Evolutionary conservation across 1,140 invertebrate genomes (phyloP).

Genomic region (Pectinophora gossypiella): DNA sequence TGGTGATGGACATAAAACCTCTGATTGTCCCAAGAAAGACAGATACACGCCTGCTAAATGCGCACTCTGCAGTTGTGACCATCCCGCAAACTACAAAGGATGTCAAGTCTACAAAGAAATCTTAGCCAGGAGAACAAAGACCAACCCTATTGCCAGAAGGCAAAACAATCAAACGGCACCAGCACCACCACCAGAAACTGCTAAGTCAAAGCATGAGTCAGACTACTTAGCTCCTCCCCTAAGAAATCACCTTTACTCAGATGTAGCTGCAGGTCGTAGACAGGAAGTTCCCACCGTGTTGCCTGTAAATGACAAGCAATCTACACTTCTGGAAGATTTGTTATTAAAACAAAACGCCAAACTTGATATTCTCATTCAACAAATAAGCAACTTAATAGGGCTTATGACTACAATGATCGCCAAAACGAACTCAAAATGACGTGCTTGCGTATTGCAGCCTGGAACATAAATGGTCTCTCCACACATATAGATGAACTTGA

Average conservation of each 20-base stretch:
- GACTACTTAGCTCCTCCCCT: neutral
- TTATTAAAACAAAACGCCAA: conserved; percentile 9
- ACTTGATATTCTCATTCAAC: conserved; percentile 4
- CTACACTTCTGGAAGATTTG: neutral
- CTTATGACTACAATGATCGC: conserved; percentile 5
- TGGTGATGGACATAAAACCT: conserved; percentile 3
- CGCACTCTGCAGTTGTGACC: conserved; percentile 1
- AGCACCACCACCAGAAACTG: neutral
- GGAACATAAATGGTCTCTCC: conserved; percentile 8
- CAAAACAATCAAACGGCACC: neutral
- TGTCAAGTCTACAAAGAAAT: neutral
- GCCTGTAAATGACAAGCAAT: neutral
- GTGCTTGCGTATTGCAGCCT: neutral
- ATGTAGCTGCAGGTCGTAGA: no score
- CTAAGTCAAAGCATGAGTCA: neutral
- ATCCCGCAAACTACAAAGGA: neutral
- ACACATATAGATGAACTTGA: conserved; percentile 2
- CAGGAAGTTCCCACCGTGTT: no score
- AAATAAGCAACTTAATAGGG: conserved; percentile 4
- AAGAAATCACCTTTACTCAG: no score
- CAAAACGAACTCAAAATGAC: neutral
- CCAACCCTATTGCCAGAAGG: neutral
- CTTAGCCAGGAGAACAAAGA: neutral
- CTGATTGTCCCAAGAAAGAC: neutral
- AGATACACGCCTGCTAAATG: conserved; percentile 2